Conservation (phyloP, 2,113 vertebrate genomes). For the Psittacula cyanocephala region DNA sequence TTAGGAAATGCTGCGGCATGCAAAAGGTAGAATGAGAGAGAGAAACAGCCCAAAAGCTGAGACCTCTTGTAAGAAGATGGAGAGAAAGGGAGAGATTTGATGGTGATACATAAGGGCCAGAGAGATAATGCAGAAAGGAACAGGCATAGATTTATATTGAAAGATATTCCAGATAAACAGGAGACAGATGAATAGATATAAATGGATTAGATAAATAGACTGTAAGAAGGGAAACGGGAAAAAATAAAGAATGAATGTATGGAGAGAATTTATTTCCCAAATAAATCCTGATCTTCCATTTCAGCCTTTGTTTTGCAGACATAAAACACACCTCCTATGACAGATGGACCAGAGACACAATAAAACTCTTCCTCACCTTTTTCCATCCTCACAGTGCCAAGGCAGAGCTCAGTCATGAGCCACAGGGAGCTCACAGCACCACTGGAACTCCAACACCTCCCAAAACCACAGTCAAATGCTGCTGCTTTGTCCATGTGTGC, state of each 20-base stretch:
- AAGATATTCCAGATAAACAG: neutral
- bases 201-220: slow-evolving; percentile 9
- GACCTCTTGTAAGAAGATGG: neutral
- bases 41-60: neutral
- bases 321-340: neutral
- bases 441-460: neutral
- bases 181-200: slow-evolving; percentile 12
- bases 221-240: neutral
- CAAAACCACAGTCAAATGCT: neutral
- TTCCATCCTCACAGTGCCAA: neutral
- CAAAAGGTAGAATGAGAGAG: neutral
- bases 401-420: neutral
- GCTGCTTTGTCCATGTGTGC: rapidly evolving
- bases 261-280: neutral
- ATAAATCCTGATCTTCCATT: slow-evolving; percentile 20
- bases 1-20: neutral
- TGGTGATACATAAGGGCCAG: neutral
- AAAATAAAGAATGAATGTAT: neutral
- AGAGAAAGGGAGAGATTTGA: neutral
- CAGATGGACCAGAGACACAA: neutral
- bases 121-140: neutral
- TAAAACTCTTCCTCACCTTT: neutral
- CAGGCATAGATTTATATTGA: neutral
- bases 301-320: neutral
- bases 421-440: neutral